Base-by-base conservation (phyloP, 1,140 invertebrate genomes). In the Ridgeia piscesae region DNA sequence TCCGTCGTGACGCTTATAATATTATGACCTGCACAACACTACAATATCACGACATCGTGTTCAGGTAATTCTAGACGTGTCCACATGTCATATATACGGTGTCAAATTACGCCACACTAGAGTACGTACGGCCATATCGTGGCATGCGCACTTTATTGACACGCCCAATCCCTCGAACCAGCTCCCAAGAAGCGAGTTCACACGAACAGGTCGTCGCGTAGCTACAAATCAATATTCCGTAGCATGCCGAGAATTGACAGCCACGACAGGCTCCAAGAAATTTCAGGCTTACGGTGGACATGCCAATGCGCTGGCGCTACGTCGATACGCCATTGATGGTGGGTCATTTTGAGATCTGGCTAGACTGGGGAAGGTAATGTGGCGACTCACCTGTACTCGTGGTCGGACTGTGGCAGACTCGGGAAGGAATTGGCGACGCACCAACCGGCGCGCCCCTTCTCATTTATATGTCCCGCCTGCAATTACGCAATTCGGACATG, bases 381-480 rank as follows among this genome's bases (percentile, higher is more conserved):
- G 17, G 58, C 27, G 17, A 21, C 58, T 31, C 27, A 77, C 58
- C 58, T 77, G 27, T 21, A 77, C 58, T 50, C 6, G 0, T 77
- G 58, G 11, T 77, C 17, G 58, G 58, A 77, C 27, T 6, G 58
- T 77, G 58, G 58, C 58, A 21, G 58, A 21, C 58, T 77, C 58
- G 14, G 58, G 58, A 14, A 27, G 58, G 58, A n/a, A 21, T 77
- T 77, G 42, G 58, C 58, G 58, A 77, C 17, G 58, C 58, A 77
- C 58, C 58, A 77, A 77, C 2, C 58, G 58, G 58, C 58, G 58
- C 58, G 58, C 58, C 58, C 58, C 58, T 77, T 77, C 58, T 27
- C 58, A 77, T 77, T 77, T 77, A 77, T 77, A 77, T 77, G 58
- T 77, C 58, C 58, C 58, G 58, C 58, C 58, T 77, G 58, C 58